Percentiles rank a stretch among this genome's conserved stretches.
These are phyloP conservation scores for Eucera pruinosa DNA, from an alignment of 2,888 invertebrate species.

Conservation along the genomic window DNA sequence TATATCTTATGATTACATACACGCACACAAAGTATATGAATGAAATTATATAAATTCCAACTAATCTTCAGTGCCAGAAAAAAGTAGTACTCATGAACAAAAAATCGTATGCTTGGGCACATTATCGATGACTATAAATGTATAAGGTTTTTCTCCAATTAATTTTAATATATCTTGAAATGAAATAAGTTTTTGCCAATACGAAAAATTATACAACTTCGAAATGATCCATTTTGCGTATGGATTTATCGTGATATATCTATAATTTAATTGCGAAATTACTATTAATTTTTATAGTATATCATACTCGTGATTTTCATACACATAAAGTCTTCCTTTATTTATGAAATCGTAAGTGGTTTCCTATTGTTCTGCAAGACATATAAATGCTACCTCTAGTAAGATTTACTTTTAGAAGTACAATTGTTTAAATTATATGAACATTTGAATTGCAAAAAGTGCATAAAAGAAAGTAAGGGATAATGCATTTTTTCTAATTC, in stretches of 20 bases:
- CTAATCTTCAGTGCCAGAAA: conserved; percentile 36
- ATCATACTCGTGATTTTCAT: conserved; percentile 16
- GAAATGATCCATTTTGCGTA: neutral
- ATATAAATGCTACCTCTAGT: conserved; percentile 44
- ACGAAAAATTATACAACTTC: conserved; percentile 2
- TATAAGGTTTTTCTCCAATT: neutral
- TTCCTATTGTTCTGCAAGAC: conserved; percentile 19
- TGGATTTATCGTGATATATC: conserved; percentile 3
- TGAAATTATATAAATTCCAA: conserved; percentile 36
- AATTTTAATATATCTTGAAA: conserved; percentile 8
- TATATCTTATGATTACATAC: conserved; percentile 53
- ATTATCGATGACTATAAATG: conserved; percentile 30
- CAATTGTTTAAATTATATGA: conserved; percentile 13
- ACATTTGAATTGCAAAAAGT: conserved; percentile 8
- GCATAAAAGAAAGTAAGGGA: conserved; percentile 19
- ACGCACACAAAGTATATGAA: conserved; percentile 50
- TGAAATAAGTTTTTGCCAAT: conserved; percentile 16
- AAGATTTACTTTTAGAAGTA: conserved; percentile 27
- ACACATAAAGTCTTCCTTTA: conserved; percentile 33
- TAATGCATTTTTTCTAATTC: conserved; percentile 26
- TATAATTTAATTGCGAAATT: conserved; percentile 9
- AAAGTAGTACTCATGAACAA: conserved; percentile 21
- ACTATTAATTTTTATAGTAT: conserved; percentile 10
- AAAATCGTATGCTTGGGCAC: conserved; percentile 33
- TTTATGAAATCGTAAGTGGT: conserved; percentile 11